Conservation (phyloP, 2,888 invertebrate species). For the Polymixis lichenea region DNA sequence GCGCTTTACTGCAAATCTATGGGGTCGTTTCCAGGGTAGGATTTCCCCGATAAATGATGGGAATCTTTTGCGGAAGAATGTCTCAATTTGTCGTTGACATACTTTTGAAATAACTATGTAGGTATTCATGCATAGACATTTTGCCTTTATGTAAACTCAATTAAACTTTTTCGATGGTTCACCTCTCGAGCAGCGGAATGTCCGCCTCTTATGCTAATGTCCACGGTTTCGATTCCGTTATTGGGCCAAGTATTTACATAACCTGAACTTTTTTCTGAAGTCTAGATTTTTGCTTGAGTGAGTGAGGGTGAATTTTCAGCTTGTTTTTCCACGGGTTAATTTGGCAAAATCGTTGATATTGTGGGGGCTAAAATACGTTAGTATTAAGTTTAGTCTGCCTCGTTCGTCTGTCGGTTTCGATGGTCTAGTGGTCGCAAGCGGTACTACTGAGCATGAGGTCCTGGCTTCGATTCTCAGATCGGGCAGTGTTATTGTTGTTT, state of each 20-base stretch:
- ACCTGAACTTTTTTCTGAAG: not conserved
- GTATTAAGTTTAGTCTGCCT: no score
- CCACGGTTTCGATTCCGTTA: conserved; percentile 28
- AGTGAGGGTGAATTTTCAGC: no score
- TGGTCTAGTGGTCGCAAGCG: no score
- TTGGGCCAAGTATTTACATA: conserved; percentile 38
- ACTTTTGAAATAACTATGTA: not conserved
- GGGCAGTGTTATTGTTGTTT: no score
- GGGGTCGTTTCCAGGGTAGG: not conserved
- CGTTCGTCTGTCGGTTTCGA: no score
- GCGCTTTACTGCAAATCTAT: conserved; percentile 27
- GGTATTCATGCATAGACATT: conserved; percentile 17
- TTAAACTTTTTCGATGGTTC: conserved; percentile 28
- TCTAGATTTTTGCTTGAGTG: conserved; percentile 16
- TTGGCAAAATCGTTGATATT: not conserved
- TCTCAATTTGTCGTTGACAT: conserved; percentile 11
- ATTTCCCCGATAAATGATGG: conserved; percentile 5
- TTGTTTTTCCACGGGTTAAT: not conserved
- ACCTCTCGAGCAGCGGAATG: conserved; percentile 23
- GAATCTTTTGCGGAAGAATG: conserved; percentile 16
- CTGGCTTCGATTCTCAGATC: no score
- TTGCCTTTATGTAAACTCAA: conserved; percentile 23
- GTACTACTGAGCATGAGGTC: no score
- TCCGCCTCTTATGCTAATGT: conserved; percentile 56
- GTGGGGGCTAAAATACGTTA: not conserved